phyloP scores from a whole-genome alignment of 2,888 invertebrate species.

The Chrysolina americana region DNA sequence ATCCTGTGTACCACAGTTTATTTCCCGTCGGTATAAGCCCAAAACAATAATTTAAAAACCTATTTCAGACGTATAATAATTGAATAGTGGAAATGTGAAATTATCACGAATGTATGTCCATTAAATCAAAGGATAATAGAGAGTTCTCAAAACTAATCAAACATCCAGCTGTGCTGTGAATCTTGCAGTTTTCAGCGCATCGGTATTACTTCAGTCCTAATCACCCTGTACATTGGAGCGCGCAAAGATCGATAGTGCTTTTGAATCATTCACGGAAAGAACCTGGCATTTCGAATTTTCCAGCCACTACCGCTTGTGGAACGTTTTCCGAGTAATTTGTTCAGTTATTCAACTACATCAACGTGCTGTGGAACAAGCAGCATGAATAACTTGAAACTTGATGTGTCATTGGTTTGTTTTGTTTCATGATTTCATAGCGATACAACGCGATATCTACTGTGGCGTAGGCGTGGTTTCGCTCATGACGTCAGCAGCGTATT shows the following conservation, averaged over 20 bases:
- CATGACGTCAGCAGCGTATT: slow-evolving; percentile 43
- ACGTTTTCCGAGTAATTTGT: slow-evolving; percentile 26
- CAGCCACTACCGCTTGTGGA: slow-evolving; percentile 9
- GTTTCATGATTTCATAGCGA: slow-evolving; percentile 36
- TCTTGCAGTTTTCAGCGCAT: too few species aligned
- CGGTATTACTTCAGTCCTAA: neutral
- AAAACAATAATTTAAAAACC: too few species aligned
- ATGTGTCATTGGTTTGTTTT: slow-evolving; percentile 38
- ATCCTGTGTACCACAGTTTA: too few species aligned
- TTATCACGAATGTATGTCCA: too few species aligned
- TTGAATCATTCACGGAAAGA: slow-evolving; percentile 37
- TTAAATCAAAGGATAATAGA: too few species aligned
- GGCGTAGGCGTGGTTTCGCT: slow-evolving; percentile 44
- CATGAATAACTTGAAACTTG: slow-evolving; percentile 21
- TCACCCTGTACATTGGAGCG: slow-evolving; percentile 21
- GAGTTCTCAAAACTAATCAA: too few species aligned
- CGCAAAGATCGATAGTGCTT: slow-evolving; percentile 32
- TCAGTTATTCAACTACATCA: slow-evolving; percentile 28
- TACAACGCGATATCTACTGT: slow-evolving; percentile 23
- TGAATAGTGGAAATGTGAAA: too few species aligned
- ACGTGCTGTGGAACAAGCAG: slow-evolving; percentile 13
- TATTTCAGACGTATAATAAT: too few species aligned
- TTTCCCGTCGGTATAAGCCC: too few species aligned
- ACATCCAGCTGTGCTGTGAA: too few species aligned
- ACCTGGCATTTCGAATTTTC: slow-evolving; percentile 28